Base-by-base conservation (phyloP, 37 sponge, comb jelly and placozoan genomes). In the Diacarnus erythraeanus region DNA sequence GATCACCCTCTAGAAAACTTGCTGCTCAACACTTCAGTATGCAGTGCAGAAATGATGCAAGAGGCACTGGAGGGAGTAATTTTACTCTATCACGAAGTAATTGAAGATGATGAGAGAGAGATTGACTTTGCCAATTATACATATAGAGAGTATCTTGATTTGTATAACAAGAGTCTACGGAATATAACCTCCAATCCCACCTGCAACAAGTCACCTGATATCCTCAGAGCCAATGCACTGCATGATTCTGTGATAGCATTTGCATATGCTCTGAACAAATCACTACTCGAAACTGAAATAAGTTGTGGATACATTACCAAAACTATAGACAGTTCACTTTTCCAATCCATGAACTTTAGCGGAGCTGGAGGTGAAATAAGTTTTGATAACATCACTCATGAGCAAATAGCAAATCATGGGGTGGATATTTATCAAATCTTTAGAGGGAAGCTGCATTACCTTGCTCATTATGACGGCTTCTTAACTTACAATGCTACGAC, bases 231-330 rank as follows among this genome's bases (percentile, higher is more conserved):
- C 8, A 76, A 58, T 57, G 47, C 56, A 1, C 22, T 77, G 47
- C 58, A 84, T 72, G 85, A 84, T 58, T 30, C 43, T 31, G 85
- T 84, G 57, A 61, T 77, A 72, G 72, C 85, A 57, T 60, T 84
- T 59, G 72, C 72, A 21, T 58, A 59, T 57, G 85, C 85, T 36
- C 36, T 84, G 63, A 84, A 84, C 72, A 70, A 23, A 1, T 84
- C 85, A 54, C 69, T 67, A 42, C 40, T 34, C 8, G 30, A 33
- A 4, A 34, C 25, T 29, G 43, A 84, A 34, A 38, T 84, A 8
- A 42, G 23, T 8, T 31, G 56, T 37, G 64, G 72, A 38, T n/a
- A 36, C 30, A 6, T 43, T 4, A 34, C 0, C 10, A 25, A 63
- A 21, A 84, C 78, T 41, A 41, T 77, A 10, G 40, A 38, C 6